Conservation (phyloP, 2,113 vertebrate species). For the Prunella fulvescens region DNA sequence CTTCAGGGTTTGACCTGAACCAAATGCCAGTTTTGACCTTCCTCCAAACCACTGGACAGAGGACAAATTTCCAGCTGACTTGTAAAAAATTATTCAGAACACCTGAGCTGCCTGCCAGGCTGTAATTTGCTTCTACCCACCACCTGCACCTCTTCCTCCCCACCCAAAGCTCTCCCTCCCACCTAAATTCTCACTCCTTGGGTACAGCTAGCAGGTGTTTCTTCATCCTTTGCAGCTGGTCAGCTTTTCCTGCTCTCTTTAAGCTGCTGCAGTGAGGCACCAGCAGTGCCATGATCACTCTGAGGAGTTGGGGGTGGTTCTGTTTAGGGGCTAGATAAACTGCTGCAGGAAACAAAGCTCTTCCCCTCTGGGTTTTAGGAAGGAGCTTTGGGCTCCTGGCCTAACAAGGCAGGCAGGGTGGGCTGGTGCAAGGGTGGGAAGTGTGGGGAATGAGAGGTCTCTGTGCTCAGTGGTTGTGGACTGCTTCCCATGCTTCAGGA, state of each 20-base stretch:
- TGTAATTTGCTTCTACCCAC: neutral
- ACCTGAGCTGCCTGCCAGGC: neutral
- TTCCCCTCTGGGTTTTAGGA: neutral
- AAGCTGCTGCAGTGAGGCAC: neutral
- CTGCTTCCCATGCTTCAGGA: neutral
- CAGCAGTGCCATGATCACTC: rapidly evolving
- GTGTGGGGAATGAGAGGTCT: neutral
- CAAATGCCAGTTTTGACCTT: neutral
- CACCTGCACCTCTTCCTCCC: neutral
- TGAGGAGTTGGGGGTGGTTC: neutral
- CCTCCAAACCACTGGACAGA: neutral
- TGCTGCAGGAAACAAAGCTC: neutral
- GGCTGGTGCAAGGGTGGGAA: neutral
- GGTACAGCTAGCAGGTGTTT: neutral
- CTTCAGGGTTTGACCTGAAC: neutral
- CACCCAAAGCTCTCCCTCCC: neutral
- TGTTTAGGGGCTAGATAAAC: rapidly evolving
- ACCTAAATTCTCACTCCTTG: neutral
- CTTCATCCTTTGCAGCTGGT: neutral
- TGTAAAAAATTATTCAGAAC: neutral
- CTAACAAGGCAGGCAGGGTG: neutral
- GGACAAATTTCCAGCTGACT: neutral
- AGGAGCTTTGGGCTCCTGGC: neutral
- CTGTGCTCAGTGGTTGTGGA: rapidly evolving
- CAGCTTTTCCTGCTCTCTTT: neutral